Percentiles rank a stretch among this genome's conserved stretches.
These are phyloP conservation scores for Hydrotaea cyrtoneurina DNA, from an alignment of 2,888 invertebrate genomes.

Conservation along the genomic window DNA sequence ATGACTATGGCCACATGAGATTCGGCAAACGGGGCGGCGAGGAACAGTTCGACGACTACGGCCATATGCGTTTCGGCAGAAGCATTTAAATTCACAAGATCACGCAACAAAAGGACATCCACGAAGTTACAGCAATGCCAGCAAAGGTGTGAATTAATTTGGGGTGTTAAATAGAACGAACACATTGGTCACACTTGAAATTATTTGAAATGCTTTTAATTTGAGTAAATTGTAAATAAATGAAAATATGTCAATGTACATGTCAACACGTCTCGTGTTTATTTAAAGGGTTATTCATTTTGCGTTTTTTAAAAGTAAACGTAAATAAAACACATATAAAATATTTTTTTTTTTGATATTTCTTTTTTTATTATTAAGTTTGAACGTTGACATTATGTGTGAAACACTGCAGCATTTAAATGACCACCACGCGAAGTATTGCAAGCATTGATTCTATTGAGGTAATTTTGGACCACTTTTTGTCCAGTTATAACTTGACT, in stretches of 20 bases:
- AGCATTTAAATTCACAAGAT: constrained; percentile 73
- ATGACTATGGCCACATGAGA: constrained; percentile 88
- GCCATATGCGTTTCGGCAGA: constrained; percentile 87
- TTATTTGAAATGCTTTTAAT: constrained; percentile 36
- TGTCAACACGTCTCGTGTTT: neutral
- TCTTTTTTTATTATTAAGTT: no score
- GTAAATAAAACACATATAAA: no score
- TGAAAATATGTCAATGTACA: constrained; percentile 23
- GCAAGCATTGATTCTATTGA: no score
- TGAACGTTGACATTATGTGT: no score
- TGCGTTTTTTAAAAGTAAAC: no score
- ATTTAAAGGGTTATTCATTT: no score
- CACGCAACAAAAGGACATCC: neutral
- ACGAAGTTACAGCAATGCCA: neutral
- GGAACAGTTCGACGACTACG: constrained; percentile 88
- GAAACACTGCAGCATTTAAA: no score
- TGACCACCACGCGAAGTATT: no score
- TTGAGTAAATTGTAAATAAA: constrained; percentile 35
- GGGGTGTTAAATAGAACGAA: constrained; percentile 41
- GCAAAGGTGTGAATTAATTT: constrained; percentile 28
- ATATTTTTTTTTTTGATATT: no score
- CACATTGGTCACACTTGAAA: constrained; percentile 34
- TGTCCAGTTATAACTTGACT: no score
- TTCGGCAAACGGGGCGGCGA: constrained; percentile 84
- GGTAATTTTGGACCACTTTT: no score